Conservation (phyloP, 2,113 vertebrate species). For the Cyphomyrus plagiostoma region DNA sequence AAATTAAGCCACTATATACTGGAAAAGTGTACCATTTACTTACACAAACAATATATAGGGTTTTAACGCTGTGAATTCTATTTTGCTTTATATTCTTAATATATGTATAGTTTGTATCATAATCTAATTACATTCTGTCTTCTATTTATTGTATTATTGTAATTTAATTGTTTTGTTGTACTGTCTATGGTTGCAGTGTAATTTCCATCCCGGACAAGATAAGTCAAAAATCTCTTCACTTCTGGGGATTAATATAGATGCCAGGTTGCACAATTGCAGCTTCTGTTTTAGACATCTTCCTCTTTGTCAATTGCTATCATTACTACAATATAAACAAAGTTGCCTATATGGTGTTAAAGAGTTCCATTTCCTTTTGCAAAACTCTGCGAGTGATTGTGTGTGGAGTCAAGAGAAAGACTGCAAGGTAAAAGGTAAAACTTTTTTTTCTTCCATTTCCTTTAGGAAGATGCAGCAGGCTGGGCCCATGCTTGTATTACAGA, state of each 20-base stretch:
- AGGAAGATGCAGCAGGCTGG: background rate
- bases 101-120: background rate
- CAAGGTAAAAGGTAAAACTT: background rate
- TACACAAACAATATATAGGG: background rate
- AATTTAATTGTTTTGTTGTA: background rate
- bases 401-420: conserved; percentile 33
- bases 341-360: background rate
- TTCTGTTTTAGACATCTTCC: conserved; percentile 22
- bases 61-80: background rate
- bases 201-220: background rate
- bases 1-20: background rate
- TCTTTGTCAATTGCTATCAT: background rate
- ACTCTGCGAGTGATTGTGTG: background rate
- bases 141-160: background rate
- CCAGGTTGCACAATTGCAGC: background rate
- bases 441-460: background rate
- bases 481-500: conserved; percentile 46
- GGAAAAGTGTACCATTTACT: background rate
- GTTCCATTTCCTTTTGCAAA: background rate
- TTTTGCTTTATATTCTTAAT: conserved; percentile 7
- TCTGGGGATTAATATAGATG: background rate
- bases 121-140: background rate
- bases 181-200: background rate
- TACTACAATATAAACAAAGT: background rate
- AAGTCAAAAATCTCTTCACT: background rate